phyloP scores from a whole-genome alignment of 1,140 invertebrate species.

The Chironomus striatipennis region DNA sequence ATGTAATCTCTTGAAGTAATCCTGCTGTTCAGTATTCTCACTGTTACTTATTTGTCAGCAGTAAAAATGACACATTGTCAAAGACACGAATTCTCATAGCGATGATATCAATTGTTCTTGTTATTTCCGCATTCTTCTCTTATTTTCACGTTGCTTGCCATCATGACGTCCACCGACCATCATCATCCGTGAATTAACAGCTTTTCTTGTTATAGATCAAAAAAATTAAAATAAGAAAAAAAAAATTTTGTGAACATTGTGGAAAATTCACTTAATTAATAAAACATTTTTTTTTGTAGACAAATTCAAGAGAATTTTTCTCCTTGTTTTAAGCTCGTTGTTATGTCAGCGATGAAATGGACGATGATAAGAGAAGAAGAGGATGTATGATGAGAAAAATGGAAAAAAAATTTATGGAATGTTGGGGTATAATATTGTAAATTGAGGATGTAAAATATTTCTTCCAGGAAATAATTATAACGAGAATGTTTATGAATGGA shows the following conservation, averaged over 20 bases:
- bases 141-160: not conserved
- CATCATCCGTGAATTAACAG: constrained; percentile 6
- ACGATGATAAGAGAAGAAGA: not conserved
- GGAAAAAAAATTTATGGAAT: not conserved
- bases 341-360: not conserved
- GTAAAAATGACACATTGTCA: not conserved
- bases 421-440: too few species aligned
- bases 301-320: not conserved
- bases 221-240: too few species aligned
- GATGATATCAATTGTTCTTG: not conserved
- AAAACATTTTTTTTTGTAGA: constrained; percentile 9
- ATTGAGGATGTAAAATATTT: too few species aligned
- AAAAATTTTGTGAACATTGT: not conserved
- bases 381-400: not conserved
- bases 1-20: too few species aligned
- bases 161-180: not conserved
- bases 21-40: too few species aligned
- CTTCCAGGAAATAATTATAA: too few species aligned
- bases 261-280: constrained; percentile 10
- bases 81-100: not conserved
- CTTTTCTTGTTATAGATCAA: not conserved
- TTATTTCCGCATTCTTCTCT: not conserved
- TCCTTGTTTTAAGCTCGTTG: too few species aligned
- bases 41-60: not conserved
- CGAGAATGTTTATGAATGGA: too few species aligned